These are phyloP conservation scores for Salvelinus sp. DNA, from an alignment of 2,113 vertebrate genomes.

Conservation along the genomic window DNA sequence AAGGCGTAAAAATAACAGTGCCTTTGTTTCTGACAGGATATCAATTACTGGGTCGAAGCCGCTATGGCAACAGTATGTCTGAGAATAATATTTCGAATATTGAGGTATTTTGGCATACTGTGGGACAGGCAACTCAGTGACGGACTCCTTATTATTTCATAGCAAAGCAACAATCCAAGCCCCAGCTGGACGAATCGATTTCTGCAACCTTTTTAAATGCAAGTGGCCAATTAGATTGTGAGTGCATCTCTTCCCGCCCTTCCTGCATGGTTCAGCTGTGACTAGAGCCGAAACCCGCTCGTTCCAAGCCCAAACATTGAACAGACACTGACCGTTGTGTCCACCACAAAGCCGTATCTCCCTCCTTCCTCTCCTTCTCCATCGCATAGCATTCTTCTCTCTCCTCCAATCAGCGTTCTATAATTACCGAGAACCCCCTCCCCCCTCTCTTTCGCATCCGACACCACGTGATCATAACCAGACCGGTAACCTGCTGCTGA, in stretches of 20 bases:
- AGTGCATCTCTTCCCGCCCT: constrained; percentile 25
- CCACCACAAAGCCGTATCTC: background rate
- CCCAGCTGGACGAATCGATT: constrained; percentile 65
- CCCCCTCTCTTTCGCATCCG: constrained; percentile 42
- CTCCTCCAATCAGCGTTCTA: constrained; percentile 46
- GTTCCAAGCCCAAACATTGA: no score
- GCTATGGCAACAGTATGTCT: no score
- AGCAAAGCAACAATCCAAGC: constrained; percentile 60
- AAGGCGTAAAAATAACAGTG: no score
- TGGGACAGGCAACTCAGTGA: background rate
- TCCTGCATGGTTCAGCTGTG: constrained; percentile 3
- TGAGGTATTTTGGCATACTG: background rate
- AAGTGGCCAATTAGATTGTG: constrained; percentile 63
- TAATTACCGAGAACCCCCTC: constrained; percentile 37
- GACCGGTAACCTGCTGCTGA: constrained; percentile 62
- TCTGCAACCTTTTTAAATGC: constrained; percentile 63
- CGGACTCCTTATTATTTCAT: constrained; percentile 42
- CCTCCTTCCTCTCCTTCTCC: background rate
- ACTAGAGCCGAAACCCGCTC: background rate
- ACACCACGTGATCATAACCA: constrained; percentile 69
- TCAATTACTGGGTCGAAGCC: no score
- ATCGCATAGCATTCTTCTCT: background rate
- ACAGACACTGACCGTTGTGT: background rate
- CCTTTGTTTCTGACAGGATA: no score
- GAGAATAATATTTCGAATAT: background rate